Evolutionary conservation across 2,113 vertebrate species (phyloP).

Genomic region (Pedetes capensis): DNA sequence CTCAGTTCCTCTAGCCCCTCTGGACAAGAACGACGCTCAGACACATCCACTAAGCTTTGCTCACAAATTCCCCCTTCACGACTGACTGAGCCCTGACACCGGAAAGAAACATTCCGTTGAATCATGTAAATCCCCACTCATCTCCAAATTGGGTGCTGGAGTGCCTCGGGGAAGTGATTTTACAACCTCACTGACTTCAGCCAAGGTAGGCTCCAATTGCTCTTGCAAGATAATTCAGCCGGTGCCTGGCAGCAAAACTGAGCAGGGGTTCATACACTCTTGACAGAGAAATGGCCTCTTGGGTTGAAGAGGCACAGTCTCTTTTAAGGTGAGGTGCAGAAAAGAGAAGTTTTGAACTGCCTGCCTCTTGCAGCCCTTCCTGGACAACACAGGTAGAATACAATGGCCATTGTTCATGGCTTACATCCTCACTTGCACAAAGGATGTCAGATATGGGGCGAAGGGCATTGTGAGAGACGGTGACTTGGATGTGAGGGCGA

Average conservation of each 20-base stretch:
- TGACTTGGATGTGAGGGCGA: neutral
- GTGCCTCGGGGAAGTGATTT: conserved; percentile 53
- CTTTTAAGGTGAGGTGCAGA: neutral
- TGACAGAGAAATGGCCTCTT: neutral
- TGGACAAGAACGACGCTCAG: neutral
- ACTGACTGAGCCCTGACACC: conserved; percentile 45
- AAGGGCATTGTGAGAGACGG: neutral
- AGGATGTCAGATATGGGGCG: neutral
- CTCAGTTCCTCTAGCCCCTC: neutral
- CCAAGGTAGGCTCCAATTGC: conserved; percentile 36
- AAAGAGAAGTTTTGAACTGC: neutral
- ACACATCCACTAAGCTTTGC: conserved; percentile 36
- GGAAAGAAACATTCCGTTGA: conserved; percentile 46
- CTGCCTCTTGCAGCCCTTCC: neutral
- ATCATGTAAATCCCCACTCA: conserved; percentile 67
- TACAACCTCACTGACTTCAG: conserved; percentile 54
- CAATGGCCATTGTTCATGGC: neutral
- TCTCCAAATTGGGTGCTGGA: conserved; percentile 65
- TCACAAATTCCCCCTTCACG: conserved; percentile 55
- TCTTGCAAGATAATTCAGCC: conserved; percentile 13
- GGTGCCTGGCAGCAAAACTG: neutral
- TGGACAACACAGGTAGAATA: neutral
- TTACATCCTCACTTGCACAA: neutral
- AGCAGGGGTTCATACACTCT: neutral
- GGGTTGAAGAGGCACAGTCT: neutral